Percentiles rank a stretch among this genome's conserved stretches.
phyloP scores from a whole-genome alignment of 1,140 invertebrate species.

The Leptinotarsa texana region DNA sequence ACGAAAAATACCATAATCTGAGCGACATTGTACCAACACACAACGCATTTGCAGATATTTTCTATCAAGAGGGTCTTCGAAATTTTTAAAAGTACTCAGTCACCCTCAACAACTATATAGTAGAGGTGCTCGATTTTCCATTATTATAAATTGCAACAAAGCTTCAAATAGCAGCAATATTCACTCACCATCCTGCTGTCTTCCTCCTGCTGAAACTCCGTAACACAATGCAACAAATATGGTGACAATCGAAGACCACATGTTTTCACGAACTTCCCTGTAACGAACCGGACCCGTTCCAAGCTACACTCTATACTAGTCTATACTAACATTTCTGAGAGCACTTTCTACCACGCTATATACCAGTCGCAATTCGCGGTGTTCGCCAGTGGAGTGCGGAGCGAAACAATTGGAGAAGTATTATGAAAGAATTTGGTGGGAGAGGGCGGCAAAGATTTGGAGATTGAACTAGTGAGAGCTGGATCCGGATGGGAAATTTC shows the following conservation, averaged over 20 bases:
- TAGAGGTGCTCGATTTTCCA: no score
- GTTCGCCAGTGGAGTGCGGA: constrained; percentile 9
- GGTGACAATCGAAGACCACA: constrained; percentile 11
- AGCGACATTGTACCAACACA: no score
- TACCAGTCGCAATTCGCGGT: constrained; percentile 19
- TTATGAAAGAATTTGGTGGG: neutral
- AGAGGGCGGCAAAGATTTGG: neutral
- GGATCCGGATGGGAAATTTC: no score
- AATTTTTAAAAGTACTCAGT: no score
- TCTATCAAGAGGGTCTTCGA: no score
- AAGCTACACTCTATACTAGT: constrained; percentile 13
- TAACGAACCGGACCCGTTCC: constrained; percentile 12
- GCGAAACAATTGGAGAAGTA: neutral
- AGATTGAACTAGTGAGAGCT: no score
- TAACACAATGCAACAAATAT: neutral
- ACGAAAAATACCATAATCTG: no score
- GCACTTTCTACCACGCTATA: constrained; percentile 21
- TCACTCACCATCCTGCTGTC: neutral
- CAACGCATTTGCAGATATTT: no score
- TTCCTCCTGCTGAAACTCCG: neutral
- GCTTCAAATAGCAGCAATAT: neutral
- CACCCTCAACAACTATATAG: no score
- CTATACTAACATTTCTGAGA: neutral
- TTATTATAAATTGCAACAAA: neutral
- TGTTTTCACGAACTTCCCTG: constrained; percentile 7